Percentiles rank a stretch among this genome's conserved stretches.
phyloP scores from a whole-genome alignment of 2,888 invertebrate species.

The Cylindroiulus punctatus region DNA sequence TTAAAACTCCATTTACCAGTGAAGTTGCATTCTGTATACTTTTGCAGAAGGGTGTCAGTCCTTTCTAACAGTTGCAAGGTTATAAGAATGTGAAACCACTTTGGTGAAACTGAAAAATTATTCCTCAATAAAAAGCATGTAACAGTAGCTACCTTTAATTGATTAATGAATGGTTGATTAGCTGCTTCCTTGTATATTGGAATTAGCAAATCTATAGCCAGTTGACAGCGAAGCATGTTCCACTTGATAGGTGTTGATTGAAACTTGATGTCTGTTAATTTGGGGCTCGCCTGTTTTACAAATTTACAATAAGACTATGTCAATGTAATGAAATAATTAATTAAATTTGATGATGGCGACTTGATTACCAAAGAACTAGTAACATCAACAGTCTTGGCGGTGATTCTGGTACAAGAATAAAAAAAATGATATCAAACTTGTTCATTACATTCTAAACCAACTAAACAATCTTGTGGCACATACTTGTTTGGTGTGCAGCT shows the following conservation, averaged over 20 bases:
- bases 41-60: conserved; percentile 62
- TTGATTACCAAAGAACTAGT: conserved; percentile 64
- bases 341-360: too few relatives aligned
- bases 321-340: too few relatives aligned
- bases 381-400: conserved; percentile 75
- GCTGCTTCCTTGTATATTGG: conserved; percentile 75
- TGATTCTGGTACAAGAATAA: conserved; percentile 66
- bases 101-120: not conserved
- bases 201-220: conserved; percentile 80
- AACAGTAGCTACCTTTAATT: conserved; percentile 72
- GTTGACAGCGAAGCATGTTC: conserved; percentile 79
- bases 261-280: conserved; percentile 82
- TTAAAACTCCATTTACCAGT: conserved; percentile 78
- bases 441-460: conserved; percentile 49
- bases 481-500: conserved; percentile 49
- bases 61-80: conserved; percentile 59
- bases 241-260: conserved; percentile 74
- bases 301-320: not conserved
- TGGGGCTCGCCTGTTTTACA: conserved; percentile 67
- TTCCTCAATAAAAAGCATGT: not conserved
- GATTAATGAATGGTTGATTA: conserved; percentile 72
- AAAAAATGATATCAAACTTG: conserved; percentile 50
- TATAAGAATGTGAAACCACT: conserved; percentile 51
- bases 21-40: conserved; percentile 70
- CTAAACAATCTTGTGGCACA: conserved; percentile 61